A percentile compares a stretch with the other conserved stretches of the same genome.
Evolutionary conservation across 1,140 invertebrate genomes (phyloP).

Genomic region (Delia radicum): DNA sequence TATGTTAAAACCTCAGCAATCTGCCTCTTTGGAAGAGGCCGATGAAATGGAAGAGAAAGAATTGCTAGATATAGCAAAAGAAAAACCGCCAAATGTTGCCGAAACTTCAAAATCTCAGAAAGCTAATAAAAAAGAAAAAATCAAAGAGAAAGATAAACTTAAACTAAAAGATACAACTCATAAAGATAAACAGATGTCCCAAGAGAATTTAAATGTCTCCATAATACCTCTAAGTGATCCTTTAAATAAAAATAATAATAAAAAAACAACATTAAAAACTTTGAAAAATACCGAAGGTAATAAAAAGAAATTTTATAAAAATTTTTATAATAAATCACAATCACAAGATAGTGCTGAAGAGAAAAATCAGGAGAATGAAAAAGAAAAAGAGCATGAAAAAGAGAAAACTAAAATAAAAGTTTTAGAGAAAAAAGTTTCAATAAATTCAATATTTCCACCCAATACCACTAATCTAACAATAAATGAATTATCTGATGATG

Average conservation of each 20-base stretch:
- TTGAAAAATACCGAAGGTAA: conserved; percentile 25
- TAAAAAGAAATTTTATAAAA: conserved; percentile 32
- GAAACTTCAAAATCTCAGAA: neutral
- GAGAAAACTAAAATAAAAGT: no score
- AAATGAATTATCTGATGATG: no score
- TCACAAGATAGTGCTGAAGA: conserved; percentile 4
- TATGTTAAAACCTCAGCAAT: conserved; percentile 25
- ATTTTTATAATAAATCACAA: neutral
- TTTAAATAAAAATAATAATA: conserved; percentile 1
- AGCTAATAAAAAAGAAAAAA: neutral
- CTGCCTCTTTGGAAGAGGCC: conserved; percentile 25
- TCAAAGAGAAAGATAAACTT: neutral
- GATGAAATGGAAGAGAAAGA: conserved; percentile 26
- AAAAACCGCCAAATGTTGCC: neutral
- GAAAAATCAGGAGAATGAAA: neutral
- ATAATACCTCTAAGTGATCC: conserved; percentile 14
- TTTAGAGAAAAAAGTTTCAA: no score
- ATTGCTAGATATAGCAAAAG: neutral
- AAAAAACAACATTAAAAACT: conserved; percentile 27
- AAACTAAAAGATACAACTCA: neutral
- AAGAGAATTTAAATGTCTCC: neutral
- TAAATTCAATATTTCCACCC: conserved; percentile 14
- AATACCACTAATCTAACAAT: no score
- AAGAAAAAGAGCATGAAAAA: no score
- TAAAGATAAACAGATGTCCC: neutral